These are phyloP conservation scores for Mormoops blainvillei DNA, from an alignment of 2,113 vertebrate genomes.

Conservation along the genomic window DNA sequence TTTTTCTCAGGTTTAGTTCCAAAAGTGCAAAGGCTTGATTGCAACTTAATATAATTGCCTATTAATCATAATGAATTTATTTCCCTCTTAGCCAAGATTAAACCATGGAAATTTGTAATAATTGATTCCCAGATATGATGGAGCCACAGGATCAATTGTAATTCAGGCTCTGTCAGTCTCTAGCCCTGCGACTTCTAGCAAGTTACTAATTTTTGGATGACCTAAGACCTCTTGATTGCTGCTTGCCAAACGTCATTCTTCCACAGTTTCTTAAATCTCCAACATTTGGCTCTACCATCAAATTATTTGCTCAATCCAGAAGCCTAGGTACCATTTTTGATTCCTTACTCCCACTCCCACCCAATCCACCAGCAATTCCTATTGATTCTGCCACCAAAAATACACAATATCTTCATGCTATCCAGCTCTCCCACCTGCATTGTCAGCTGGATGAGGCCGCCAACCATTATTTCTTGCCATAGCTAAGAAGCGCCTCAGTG, in stretches of 20 bases:
- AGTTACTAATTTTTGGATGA: neutral
- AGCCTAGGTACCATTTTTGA: neutral
- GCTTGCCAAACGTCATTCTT: neutral
- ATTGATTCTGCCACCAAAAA: neutral
- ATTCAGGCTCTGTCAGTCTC: neutral
- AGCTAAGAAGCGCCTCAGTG: neutral
- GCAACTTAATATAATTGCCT: neutral
- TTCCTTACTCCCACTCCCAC: neutral
- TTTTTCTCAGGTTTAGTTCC: conserved; percentile 18
- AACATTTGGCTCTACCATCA: neutral
- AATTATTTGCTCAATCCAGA: neutral
- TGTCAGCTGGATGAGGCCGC: neutral
- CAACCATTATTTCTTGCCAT: neutral
- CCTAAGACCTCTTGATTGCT: neutral
- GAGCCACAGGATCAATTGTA: neutral
- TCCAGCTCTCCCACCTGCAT: neutral
- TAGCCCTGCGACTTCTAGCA: neutral
- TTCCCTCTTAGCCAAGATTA: conserved; percentile 24
- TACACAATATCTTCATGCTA: neutral
- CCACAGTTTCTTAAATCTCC: neutral
- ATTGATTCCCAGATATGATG: conserved; percentile 4
- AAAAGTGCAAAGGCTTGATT: conserved; percentile 28
- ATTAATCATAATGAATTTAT: conserved; percentile 19
- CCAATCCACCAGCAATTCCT: neutral
- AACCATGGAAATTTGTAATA: neutral